These are phyloP conservation scores for Chaetophractus vellerosus DNA, from an alignment of 2,797 vertebrate species.

Conservation along the genomic window DNA sequence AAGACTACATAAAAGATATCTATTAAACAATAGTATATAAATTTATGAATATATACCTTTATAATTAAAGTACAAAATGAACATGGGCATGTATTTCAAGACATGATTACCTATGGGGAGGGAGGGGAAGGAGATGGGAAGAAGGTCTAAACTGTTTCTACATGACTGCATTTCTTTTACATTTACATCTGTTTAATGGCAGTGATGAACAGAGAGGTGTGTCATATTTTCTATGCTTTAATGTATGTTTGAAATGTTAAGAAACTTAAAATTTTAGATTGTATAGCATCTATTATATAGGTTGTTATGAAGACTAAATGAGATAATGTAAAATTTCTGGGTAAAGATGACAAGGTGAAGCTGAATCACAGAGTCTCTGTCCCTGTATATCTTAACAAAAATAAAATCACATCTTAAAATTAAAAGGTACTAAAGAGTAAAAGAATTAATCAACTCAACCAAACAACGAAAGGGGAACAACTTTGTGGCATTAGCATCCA, in stretches of 20 bases:
- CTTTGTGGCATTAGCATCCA: not conserved
- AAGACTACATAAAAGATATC: not conserved
- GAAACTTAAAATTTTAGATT: not conserved
- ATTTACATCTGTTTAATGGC: not conserved
- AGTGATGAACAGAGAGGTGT: not conserved
- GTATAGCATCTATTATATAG: not conserved
- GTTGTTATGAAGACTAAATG: not conserved
- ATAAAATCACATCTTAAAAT: not conserved
- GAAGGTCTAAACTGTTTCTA: not conserved
- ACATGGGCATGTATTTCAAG: not conserved
- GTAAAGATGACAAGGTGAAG: slow-evolving; percentile 8
- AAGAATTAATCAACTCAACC: not conserved
- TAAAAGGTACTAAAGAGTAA: not conserved
- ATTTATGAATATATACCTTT: not conserved
- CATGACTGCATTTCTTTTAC: not conserved
- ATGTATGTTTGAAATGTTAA: slow-evolving; percentile 33
- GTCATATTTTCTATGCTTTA: not conserved
- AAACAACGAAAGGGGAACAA: not conserved
- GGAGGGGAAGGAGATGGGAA: not conserved
- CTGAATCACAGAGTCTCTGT: not conserved
- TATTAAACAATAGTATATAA: not conserved
- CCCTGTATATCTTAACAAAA: slow-evolving; percentile 10
- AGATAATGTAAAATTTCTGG: not conserved
- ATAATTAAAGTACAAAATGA: not conserved
- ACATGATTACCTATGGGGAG: not conserved